phyloP scores from a whole-genome alignment of 2,797 vertebrate species.

The Lepidocolaptes lacrymiger region DNA sequence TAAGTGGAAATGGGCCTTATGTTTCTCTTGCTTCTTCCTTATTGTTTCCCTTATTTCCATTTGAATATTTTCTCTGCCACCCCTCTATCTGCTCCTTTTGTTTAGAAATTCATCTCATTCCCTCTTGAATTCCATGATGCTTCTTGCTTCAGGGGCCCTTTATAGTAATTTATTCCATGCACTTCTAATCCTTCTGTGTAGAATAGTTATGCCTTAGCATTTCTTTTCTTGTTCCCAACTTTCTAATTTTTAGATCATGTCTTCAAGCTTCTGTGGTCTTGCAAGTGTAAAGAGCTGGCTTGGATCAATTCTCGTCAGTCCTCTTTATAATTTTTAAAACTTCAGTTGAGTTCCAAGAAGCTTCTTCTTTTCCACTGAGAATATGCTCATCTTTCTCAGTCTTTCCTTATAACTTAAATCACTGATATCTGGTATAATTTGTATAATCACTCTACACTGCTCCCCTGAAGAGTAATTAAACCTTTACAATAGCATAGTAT shows the following conservation, averaged over 20 bases:
- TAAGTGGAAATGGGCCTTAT: neutral
- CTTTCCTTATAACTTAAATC: slow-evolving; percentile 67
- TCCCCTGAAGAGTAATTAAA: slow-evolving; percentile 73
- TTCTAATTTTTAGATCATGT: slow-evolving; percentile 76
- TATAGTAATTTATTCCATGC: slow-evolving; percentile 79
- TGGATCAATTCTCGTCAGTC: slow-evolving; percentile 74
- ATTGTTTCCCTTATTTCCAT: slow-evolving; percentile 62
- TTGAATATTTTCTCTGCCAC: slow-evolving; percentile 46
- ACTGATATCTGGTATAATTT: slow-evolving; percentile 65
- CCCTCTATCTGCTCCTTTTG: slow-evolving; percentile 61
- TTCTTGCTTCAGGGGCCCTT: slow-evolving; percentile 76
- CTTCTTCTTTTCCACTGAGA: slow-evolving; percentile 72
- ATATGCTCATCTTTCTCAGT: slow-evolving; percentile 64
- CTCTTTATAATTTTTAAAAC: slow-evolving; percentile 70
- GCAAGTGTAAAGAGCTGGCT: slow-evolving; percentile 68
- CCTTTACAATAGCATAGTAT: slow-evolving; percentile 63
- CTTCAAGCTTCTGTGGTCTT: slow-evolving; percentile 71
- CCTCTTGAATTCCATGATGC: slow-evolving; percentile 73
- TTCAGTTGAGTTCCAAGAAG: slow-evolving; percentile 65
- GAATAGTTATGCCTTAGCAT: slow-evolving; percentile 65
- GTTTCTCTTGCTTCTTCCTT: slow-evolving; percentile 11
- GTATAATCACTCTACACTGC: slow-evolving; percentile 62
- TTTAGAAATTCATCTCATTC: slow-evolving; percentile 76
- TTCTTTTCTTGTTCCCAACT: slow-evolving; percentile 62
- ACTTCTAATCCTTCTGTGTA: slow-evolving; percentile 72